Evolutionary conservation across 2,113 vertebrate genomes (phyloP).

Genomic region (Zeus faber): DNA sequence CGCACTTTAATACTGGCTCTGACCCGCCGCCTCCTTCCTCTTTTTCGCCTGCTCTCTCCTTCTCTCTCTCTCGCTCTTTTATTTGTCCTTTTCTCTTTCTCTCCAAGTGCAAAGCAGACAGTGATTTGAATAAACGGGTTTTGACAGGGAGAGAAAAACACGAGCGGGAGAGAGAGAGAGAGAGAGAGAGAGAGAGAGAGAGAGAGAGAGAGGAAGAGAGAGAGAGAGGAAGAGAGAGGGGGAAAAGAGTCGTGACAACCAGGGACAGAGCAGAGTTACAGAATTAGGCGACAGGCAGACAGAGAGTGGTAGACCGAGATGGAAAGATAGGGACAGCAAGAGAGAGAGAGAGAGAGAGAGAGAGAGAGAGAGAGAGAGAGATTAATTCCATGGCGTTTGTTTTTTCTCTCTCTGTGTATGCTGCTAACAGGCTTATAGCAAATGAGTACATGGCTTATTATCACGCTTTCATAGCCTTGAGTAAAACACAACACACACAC

Average conservation of each 20-base stretch:
- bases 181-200: neutral
- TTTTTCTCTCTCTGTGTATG: conserved; percentile 27
- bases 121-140: too few species aligned
- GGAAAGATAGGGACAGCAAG: neutral
- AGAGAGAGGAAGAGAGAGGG: conserved; percentile 2
- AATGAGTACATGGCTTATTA: conserved; percentile 68
- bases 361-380: conserved; percentile 19
- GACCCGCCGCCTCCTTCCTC: too few species aligned
- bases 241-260: conserved; percentile 14
- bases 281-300: conserved; percentile 19
- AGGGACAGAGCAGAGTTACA: conserved; percentile 20
- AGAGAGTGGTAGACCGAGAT: conserved; percentile 5
- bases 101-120: too few species aligned
- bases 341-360: neutral
- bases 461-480: conserved; percentile 58
- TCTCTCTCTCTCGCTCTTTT: too few species aligned
- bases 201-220: neutral
- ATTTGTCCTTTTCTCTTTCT: too few species aligned
- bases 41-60: too few species aligned
- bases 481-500: conserved; percentile 42
- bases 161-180: too few species aligned
- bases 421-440: conserved; percentile 70
- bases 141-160: too few species aligned
- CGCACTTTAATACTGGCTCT: too few species aligned
- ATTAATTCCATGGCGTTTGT: conserved; percentile 54